phyloP scores from a whole-genome alignment of 2,888 invertebrate species.

The Spialia ferax region DNA sequence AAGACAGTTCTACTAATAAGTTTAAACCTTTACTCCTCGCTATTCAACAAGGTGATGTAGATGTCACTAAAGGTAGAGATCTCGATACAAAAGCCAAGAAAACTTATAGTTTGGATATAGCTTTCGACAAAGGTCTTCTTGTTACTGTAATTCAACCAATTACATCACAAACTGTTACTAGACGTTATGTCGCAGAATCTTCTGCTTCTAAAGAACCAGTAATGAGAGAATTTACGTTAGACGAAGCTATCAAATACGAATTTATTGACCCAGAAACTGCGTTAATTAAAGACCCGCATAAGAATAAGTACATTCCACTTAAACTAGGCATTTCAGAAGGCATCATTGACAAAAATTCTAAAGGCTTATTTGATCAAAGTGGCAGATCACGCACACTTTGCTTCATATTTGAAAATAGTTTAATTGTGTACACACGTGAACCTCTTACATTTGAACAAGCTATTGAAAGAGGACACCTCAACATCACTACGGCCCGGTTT shows the following conservation, averaged over 20 bases:
- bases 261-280: conserved; percentile 92
- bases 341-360: conserved; percentile 89
- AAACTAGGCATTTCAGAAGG: conserved; percentile 89
- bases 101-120: conserved; percentile 91
- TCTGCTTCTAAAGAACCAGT: conserved; percentile 70
- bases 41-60: conserved; percentile 93
- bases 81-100: conserved; percentile 93
- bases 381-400: conserved; percentile 89
- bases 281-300: conserved; percentile 92
- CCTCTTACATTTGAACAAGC: conserved; percentile 94
- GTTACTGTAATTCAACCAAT: conserved; percentile 92
- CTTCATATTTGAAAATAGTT: conserved; percentile 91
- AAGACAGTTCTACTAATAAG: conserved; percentile 90
- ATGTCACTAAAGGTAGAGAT: conserved; percentile 91
- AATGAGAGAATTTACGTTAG: conserved; percentile 92
- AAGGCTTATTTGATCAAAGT: conserved; percentile 90
- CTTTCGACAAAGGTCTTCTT: conserved; percentile 92
- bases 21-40: conserved; percentile 91
- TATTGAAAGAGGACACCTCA: conserved; percentile 91
- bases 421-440: conserved; percentile 90
- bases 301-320: conserved; percentile 91
- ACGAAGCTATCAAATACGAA: conserved; percentile 94
- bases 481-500: conserved; percentile 91
- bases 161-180: conserved; percentile 82
- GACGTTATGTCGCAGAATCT: conserved; percentile 79